Percentiles rank a stretch among this genome's conserved stretches.
Evolutionary conservation across 1,140 invertebrate genomes (phyloP).

Genomic region (Amphibalanus amphitrite): DNA sequence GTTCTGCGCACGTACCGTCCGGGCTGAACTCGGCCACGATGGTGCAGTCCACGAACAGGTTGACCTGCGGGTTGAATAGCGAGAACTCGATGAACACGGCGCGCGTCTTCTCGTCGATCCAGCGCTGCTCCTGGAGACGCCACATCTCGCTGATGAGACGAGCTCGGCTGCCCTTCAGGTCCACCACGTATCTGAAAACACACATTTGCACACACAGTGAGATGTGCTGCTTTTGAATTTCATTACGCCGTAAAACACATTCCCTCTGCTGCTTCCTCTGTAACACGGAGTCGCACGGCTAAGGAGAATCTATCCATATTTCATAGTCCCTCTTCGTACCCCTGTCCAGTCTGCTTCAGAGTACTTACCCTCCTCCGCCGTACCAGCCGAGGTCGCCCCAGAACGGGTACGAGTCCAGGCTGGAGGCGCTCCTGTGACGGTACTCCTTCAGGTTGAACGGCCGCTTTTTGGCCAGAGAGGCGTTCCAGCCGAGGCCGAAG

Average conservation of each 20-base stretch:
- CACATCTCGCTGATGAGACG: slow-evolving; percentile 24
- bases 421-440: neutral
- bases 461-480: neutral
- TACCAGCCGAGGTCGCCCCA: slow-evolving; percentile 30
- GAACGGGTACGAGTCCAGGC: slow-evolving; percentile 30
- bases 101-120: slow-evolving; percentile 36
- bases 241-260: too few species aligned
- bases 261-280: too few species aligned
- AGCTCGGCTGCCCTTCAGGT: slow-evolving; percentile 26
- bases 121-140: slow-evolving; percentile 26
- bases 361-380: slow-evolving; percentile 34
- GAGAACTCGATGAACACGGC: slow-evolving; percentile 39
- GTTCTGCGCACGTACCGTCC: slow-evolving; percentile 19
- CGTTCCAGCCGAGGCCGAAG: slow-evolving; percentile 9
- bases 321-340: too few species aligned
- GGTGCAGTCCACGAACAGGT: slow-evolving; percentile 15
- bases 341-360: slow-evolving; percentile 19
- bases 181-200: slow-evolving; percentile 26
- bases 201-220: too few species aligned
- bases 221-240: too few species aligned
- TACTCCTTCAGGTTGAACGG: slow-evolving; percentile 6
- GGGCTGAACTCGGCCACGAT: slow-evolving; percentile 24
- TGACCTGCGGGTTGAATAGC: slow-evolving; percentile 35
- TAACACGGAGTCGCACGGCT: too few species aligned
- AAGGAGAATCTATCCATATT: too few species aligned